These are phyloP conservation scores for Eubasilissa splendida DNA, from an alignment of 2,888 invertebrate genomes.

Conservation along the genomic window DNA sequence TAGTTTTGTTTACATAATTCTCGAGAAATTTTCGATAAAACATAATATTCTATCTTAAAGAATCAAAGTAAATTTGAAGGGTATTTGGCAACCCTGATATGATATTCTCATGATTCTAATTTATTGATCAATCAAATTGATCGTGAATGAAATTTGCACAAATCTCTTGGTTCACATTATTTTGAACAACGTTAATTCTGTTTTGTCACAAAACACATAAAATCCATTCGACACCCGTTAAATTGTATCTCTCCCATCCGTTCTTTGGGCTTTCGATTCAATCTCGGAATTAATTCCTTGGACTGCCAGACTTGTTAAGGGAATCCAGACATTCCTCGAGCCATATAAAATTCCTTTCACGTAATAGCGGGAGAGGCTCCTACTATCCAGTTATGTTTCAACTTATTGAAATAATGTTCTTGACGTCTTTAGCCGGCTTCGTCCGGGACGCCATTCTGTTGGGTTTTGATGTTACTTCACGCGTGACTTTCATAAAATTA, in stretches of 20 bases:
- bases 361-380: slow-evolving; percentile 36
- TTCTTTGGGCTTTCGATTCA: slow-evolving; percentile 29
- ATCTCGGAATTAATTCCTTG: slow-evolving; percentile 30
- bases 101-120: too few species aligned
- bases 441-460: slow-evolving; percentile 24
- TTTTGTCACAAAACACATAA: slow-evolving; percentile 1
- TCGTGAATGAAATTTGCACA: too few species aligned
- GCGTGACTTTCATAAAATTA: slow-evolving; percentile 41
- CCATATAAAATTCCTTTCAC: slow-evolving; percentile 52
- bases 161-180: too few species aligned
- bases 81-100: too few species aligned
- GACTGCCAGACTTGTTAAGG: slow-evolving; percentile 1
- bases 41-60: too few species aligned
- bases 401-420: slow-evolving; percentile 58
- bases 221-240: slow-evolving; percentile 31
- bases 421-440: slow-evolving; percentile 50
- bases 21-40: too few species aligned
- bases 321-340: slow-evolving; percentile 15
- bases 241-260: slow-evolving; percentile 4
- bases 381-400: slow-evolving; percentile 54
- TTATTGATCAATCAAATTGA: too few species aligned
- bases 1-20: too few species aligned
- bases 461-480: slow-evolving; percentile 23
- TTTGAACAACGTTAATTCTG: slow-evolving; percentile 4
- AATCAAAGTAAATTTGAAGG: too few species aligned